Percentiles rank a stretch among this genome's conserved stretches.
phyloP scores from a whole-genome alignment of 2,797 vertebrate genomes.

The Chelon auratus region DNA sequence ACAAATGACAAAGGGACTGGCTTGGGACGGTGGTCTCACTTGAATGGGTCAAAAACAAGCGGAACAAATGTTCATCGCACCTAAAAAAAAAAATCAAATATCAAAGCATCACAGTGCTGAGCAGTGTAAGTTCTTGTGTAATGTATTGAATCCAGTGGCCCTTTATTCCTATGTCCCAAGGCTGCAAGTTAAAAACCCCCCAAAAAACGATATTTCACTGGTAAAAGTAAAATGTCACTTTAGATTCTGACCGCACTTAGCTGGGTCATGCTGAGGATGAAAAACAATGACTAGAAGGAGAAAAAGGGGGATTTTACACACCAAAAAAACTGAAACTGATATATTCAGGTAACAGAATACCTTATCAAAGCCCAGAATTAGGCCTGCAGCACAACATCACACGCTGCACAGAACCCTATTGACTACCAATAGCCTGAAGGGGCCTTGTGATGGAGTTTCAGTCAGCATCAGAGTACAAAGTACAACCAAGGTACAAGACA shows the following conservation, averaged over 20 bases:
- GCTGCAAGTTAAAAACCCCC: slow-evolving; percentile 30
- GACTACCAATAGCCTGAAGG: slow-evolving; percentile 63
- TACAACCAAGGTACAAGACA: slow-evolving; percentile 51
- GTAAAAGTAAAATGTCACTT: background rate
- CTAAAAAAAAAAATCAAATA: background rate
- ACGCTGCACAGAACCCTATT: slow-evolving; percentile 51
- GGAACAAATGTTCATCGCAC: background rate
- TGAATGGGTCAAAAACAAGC: slow-evolving; percentile 8
- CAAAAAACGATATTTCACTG: slow-evolving; percentile 12
- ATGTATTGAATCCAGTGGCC: slow-evolving; percentile 1
- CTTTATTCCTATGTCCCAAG: slow-evolving; percentile 32
- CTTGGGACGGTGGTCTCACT: background rate
- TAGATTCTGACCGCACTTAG: slow-evolving; percentile 14
- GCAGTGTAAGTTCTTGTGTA: background rate
- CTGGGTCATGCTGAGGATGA: slow-evolving; percentile 24
- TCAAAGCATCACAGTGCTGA: slow-evolving; percentile 34
- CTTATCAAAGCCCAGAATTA: slow-evolving; percentile 69
- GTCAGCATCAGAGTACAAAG: slow-evolving; percentile 59
- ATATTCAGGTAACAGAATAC: slow-evolving; percentile 62
- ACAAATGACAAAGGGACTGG: background rate
- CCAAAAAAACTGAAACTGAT: slow-evolving; percentile 61
- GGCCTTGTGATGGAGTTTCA: slow-evolving; percentile 64
- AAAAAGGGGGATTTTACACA: slow-evolving; percentile 35
- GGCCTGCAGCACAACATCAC: slow-evolving; percentile 68
- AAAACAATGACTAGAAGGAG: slow-evolving; percentile 28